These are phyloP conservation scores for Pseudomyrmex cubaensis DNA, from an alignment of 1,140 invertebrate genomes.

Conservation along the genomic window DNA sequence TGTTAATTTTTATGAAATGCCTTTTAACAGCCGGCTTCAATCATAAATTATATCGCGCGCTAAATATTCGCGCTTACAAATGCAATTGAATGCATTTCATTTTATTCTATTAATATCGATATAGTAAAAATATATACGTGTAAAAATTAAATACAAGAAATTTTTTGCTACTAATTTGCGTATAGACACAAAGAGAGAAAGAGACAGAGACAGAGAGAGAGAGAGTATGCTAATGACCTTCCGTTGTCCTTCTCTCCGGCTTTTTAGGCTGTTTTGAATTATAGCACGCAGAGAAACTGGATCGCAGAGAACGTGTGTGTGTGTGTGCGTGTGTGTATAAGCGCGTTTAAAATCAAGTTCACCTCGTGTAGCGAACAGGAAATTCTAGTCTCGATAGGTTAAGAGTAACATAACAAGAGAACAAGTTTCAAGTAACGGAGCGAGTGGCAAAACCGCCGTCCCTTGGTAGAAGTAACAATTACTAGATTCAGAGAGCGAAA, in stretches of 20 bases:
- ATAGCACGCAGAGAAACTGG: slow-evolving; percentile 1
- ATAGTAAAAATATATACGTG: not conserved
- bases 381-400: slow-evolving; percentile 39
- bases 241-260: not conserved
- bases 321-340: no score
- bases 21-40: slow-evolving; percentile 17
- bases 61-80: not conserved
- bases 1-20: slow-evolving; percentile 8
- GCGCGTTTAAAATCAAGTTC: slow-evolving; percentile 35
- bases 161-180: slow-evolving; percentile 18
- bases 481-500: slow-evolving; percentile 54
- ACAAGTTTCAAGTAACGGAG: slow-evolving; percentile 47
- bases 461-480: slow-evolving; percentile 54
- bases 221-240: not conserved
- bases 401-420: slow-evolving; percentile 49
- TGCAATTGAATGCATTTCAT: not conserved
- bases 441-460: slow-evolving; percentile 47
- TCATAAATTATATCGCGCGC: not conserved
- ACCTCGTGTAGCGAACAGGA: not conserved
- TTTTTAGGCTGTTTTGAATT: slow-evolving; percentile 19
- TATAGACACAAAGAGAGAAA: no score
- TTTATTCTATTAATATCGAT: not conserved
- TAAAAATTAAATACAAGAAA: slow-evolving; percentile 14
- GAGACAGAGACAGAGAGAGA: no score
- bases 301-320: not conserved